These are phyloP conservation scores for Intellagama lesueurii DNA, from an alignment of 2,797 vertebrate genomes.

Conservation along the genomic window DNA sequence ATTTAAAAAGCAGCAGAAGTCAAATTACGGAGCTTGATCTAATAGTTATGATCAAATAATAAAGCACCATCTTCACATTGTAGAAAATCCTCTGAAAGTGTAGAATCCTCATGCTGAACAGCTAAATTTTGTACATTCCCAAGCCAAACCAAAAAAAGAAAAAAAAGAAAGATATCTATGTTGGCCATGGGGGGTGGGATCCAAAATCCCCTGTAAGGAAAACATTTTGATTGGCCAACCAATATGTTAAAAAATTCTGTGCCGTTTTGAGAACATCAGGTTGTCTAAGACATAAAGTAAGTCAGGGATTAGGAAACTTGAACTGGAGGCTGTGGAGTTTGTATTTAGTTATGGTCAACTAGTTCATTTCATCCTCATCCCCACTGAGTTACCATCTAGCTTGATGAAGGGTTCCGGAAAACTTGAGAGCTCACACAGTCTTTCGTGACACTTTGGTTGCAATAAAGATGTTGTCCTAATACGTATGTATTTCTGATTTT, in stretches of 20 bases:
- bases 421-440: background rate
- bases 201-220: background rate
- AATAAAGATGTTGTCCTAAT: background rate
- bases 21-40: background rate
- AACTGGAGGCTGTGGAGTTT: background rate
- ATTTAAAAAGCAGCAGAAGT: background rate
- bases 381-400: background rate
- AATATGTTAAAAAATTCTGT: background rate
- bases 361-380: background rate
- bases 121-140: too few relatives aligned
- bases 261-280: background rate
- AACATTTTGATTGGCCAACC: background rate
- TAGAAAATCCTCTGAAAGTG: background rate
- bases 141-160: background rate
- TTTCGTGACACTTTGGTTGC: background rate
- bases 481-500: background rate
- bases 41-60: background rate
- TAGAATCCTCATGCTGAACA: background rate
- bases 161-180: too few relatives aligned
- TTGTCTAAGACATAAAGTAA: background rate
- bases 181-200: too few relatives aligned
- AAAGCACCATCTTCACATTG: background rate
- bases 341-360: background rate
- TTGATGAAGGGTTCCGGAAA: background rate
- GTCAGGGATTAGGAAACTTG: background rate